Base-by-base conservation (phyloP, 2,797 vertebrate species). In the Coreius guichenoti region DNA sequence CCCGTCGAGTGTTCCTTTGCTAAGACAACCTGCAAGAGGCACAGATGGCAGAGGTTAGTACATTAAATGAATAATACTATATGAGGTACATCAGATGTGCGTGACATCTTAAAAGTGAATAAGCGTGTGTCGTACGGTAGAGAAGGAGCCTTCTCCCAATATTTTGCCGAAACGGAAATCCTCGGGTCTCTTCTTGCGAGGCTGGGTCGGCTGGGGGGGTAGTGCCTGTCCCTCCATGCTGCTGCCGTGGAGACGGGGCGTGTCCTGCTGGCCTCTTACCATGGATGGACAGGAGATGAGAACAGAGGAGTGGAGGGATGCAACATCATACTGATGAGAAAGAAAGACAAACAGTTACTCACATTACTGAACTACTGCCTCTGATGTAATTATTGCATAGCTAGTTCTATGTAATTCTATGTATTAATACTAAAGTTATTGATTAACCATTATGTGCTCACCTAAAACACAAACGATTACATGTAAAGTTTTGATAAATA, bases 111-210 rank as follows among this genome's bases (percentile, higher is more conserved):
- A 56, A 56, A 58, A 58, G 31, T 43, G 39, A 43, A 43, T 43
- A 9, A 43, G 39, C 56, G 31, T 80, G 75, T 8, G 16, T 93
- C 95, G 90, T 96, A 99, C 98, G 89, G 98, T 99, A 2, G 98
- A 99, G 91, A 99, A 99, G 86, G 98, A 99, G 91, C 98, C 98
- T 95, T 99, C 98, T 86, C 98, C 98, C 87, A 99, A 94, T 89
- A 99, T 99, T 90, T 98, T 99, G 90, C 98, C 98, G 77, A 99
- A 98, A 93, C 95, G 98, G 93, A 99, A 99, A 94, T 99, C 98
- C 91, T 99, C 98, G 0, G 97, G 97, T 91, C 97, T 96, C 93
- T 99, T 99, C 94, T 98, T 99, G 88, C 98, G 97, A 90, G 98
- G 97, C 91, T 97, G 98, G 29, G 95, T 90, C 49, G 95, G 93